phyloP scores from a whole-genome alignment of 2,113 vertebrate genomes.

The Rhinolophus ferrumequinum region DNA sequence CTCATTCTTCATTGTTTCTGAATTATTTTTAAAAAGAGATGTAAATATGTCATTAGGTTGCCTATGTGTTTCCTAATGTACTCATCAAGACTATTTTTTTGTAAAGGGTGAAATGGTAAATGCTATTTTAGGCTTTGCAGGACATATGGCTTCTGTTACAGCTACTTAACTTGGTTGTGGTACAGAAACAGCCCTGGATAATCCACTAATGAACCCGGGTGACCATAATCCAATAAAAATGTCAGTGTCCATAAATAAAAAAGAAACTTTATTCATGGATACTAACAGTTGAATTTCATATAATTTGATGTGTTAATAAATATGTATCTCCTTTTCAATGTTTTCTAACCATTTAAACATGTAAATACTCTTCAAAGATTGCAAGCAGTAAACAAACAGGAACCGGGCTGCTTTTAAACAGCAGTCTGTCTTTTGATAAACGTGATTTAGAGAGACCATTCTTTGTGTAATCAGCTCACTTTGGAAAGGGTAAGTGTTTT shows the following conservation, averaged over 20 bases:
- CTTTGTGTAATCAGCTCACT: neutral
- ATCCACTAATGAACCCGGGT: neutral
- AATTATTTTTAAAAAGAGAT: neutral
- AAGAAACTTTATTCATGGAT: neutral
- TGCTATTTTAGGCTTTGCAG: neutral
- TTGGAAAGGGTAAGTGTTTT: neutral
- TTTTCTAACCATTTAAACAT: neutral
- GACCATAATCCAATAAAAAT: neutral
- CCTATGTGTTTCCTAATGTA: neutral
- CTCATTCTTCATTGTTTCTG: neutral
- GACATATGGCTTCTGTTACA: neutral
- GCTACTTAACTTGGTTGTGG: neutral
- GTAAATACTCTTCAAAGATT: neutral
- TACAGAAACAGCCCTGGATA: neutral
- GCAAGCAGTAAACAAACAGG: neutral
- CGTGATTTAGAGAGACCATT: neutral
- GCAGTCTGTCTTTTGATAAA: neutral
- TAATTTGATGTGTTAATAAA: neutral
- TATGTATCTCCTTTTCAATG: neutral
- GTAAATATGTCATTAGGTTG: neutral
- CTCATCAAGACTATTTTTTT: neutral
- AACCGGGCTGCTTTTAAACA: neutral
- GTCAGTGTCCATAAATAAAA: neutral
- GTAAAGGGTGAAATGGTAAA: neutral
- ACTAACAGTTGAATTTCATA: constrained; percentile 38